Evolutionary conservation across 2,888 invertebrate species (phyloP), one percentile per base, ranked within the genome.

Genomic region (Folsomia candida): DNA sequence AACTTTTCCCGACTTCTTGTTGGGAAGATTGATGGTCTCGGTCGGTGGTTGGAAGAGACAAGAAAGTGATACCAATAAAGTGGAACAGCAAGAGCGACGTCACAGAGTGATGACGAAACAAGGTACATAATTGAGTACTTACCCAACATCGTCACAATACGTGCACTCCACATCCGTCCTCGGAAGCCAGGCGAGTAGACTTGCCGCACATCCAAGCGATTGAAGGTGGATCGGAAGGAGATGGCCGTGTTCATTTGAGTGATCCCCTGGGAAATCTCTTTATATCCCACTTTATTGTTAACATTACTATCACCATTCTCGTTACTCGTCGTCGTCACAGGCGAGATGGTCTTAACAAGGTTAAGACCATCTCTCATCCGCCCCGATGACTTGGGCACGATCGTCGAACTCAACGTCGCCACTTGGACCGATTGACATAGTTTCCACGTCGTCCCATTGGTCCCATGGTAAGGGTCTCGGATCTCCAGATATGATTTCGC

Each of bases 161-260:
- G 74, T 18, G 76, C 78, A 68, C 73, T 79, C 79, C 79, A 79
- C 51, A 67, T 72, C 20, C 68, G 63, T 29, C 75, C 74, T 6
- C 67, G 57, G 22, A 51, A 71, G n/a, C 73, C 75, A n/a, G 72
- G 54, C 26, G 67, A 57, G 57, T 79, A 79, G 22, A 78, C 72
- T 69, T 79, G 77, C 66, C 72, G 76, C 51, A 79, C 68, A 26
- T 76, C 77, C 29, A 79, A 66, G 64, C 78, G 75, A 72, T 79
- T 79, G 73, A 78, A 79, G n/a, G 72, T 73, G 2, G 79, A 78
- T 11, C 75, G 76, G 60, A 78, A 73, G 47, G 74, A 70, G 69
- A 76, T 70, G 22, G 70, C 72, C 2, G 73, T 60, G 22, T 57
- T 66, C 54, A 62, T 61, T 18, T 26, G 18, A 57, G 47, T 58